Conservation (phyloP, 2,888 invertebrate species). For the Tetragonisca angustula region DNA sequence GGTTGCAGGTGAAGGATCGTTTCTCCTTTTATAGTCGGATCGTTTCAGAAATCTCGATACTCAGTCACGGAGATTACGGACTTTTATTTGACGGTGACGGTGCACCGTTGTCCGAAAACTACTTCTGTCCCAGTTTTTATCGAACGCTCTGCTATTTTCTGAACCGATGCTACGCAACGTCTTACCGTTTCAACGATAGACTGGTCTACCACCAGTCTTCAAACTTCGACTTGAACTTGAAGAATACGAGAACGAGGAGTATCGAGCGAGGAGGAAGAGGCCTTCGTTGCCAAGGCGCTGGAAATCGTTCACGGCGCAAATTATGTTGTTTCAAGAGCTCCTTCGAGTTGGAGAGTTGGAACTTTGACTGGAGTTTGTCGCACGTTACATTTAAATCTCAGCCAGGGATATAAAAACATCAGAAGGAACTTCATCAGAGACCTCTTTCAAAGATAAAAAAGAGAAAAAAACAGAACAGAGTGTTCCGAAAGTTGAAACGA, state of each 20-base stretch:
- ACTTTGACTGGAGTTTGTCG: no score
- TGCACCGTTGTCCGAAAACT: neutral
- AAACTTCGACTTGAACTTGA: neutral
- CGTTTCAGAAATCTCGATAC: constrained; percentile 47
- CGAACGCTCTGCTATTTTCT: neutral
- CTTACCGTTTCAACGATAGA: neutral
- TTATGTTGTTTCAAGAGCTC: neutral
- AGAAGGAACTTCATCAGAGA: neutral
- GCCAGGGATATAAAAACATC: neutral
- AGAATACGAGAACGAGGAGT: neutral
- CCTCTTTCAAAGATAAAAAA: neutral
- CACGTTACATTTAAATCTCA: neutral
- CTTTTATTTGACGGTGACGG: constrained; percentile 18
- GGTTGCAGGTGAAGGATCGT: constrained; percentile 19
- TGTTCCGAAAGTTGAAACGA: neutral
- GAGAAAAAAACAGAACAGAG: neutral
- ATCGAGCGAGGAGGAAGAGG: neutral
- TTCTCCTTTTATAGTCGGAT: constrained; percentile 40
- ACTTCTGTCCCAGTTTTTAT: neutral
- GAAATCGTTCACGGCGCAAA: neutral
- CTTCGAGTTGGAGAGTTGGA: no score
- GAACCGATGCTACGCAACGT: neutral
- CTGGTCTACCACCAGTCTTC: neutral
- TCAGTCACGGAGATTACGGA: constrained; percentile 19
- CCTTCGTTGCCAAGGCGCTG: neutral